These are phyloP conservation scores for Oreotragus oreotragus DNA, from an alignment of 2,113 vertebrate genomes.

Conservation along the genomic window DNA sequence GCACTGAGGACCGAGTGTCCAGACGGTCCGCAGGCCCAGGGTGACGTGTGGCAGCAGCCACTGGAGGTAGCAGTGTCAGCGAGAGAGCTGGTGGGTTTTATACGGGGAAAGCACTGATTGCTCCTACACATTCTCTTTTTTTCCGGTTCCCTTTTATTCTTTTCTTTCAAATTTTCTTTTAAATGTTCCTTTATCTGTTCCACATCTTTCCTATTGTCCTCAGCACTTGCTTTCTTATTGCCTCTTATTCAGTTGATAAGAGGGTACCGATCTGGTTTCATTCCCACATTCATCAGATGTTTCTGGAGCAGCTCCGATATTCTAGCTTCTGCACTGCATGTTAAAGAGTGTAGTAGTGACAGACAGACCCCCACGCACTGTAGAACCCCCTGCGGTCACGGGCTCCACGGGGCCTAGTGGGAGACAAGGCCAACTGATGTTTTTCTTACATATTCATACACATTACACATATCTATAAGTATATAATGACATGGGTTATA, in stretches of 20 bases:
- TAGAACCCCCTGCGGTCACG: accelerated
- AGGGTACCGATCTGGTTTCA: not conserved
- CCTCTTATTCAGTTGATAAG: not conserved
- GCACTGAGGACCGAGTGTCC: accelerated
- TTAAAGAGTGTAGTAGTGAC: not conserved
- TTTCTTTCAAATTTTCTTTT: not conserved
- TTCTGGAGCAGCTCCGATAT: not conserved
- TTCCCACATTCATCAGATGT: not conserved
- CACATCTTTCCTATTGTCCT: not conserved
- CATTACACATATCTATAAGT: not conserved
- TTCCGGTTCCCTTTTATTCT: not conserved
- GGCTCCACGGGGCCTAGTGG: too few relatives aligned
- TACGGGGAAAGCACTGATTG: not conserved
- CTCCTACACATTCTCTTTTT: not conserved
- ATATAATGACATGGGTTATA: not conserved
- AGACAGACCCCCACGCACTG: not conserved
- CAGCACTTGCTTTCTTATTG: not conserved
- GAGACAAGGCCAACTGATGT: not conserved
- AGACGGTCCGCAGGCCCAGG: not conserved
- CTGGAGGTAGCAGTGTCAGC: accelerated
- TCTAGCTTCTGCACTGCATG: not conserved
- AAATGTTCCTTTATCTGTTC: not conserved
- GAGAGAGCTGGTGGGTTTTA: not conserved
- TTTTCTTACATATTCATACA: not conserved
- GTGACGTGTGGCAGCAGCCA: accelerated